A percentile compares a stretch with the other conserved stretches of the same genome.
These are phyloP conservation scores for Stictocephala bisonia DNA, from an alignment of 2,888 invertebrate genomes.

Conservation along the genomic window DNA sequence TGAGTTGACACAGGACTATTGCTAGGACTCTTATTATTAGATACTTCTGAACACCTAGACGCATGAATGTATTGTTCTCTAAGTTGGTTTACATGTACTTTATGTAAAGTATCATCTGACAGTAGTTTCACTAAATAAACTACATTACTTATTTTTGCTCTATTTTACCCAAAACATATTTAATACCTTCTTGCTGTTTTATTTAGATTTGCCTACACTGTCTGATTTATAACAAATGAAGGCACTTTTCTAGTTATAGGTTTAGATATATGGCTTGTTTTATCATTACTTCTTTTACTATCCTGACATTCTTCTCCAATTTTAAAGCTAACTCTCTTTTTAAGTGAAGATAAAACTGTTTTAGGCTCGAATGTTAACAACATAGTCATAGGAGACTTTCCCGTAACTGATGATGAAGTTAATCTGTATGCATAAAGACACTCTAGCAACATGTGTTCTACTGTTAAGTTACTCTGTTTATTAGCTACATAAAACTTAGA, in stretches of 20 bases:
- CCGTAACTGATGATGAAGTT: constrained; percentile 34
- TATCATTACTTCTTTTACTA: too few species aligned
- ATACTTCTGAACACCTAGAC: too few species aligned
- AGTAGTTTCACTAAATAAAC: too few species aligned
- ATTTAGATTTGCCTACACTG: background rate
- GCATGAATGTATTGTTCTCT: too few species aligned
- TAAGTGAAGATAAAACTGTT: background rate
- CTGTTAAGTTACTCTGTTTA: background rate
- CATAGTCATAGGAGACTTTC: constrained; percentile 37
- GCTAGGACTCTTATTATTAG: too few species aligned
- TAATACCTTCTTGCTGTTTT: background rate
- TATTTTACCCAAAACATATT: constrained; percentile 2
- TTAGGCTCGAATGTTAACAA: constrained; percentile 29
- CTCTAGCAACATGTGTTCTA: constrained; percentile 7
- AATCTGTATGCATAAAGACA: too few species aligned
- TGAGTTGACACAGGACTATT: too few species aligned
- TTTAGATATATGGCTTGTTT: too few species aligned
- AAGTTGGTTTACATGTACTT: constrained; percentile 25
- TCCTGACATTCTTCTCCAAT: too few species aligned
- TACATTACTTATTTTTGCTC: background rate
- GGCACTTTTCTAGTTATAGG: too few species aligned
- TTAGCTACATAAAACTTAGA: too few species aligned
- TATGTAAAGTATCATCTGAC: background rate
- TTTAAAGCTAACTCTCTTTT: constrained; percentile 10
- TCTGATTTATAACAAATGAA: too few species aligned